Evolutionary conservation across 2,113 vertebrate genomes (phyloP).

Genomic region (Oncorhynchus kisutch): DNA sequence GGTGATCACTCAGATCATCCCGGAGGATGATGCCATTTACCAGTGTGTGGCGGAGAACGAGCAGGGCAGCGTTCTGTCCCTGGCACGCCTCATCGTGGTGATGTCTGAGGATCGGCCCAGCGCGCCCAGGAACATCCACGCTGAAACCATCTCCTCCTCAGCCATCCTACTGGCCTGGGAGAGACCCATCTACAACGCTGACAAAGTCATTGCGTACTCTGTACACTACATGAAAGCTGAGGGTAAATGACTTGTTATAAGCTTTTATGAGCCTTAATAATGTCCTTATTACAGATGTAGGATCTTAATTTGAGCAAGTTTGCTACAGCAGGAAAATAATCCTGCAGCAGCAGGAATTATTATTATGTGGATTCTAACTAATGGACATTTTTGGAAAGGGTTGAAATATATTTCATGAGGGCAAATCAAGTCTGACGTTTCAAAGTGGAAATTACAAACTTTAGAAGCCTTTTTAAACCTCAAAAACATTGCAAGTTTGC

Average conservation of each 20-base stretch:
- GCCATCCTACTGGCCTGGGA: slow-evolving; percentile 97
- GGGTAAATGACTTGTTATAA: slow-evolving; percentile 73
- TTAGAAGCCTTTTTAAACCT: too few species aligned
- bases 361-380: too few species aligned
- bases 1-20: slow-evolving; percentile 98
- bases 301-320: too few species aligned
- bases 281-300: too few species aligned
- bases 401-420: too few species aligned
- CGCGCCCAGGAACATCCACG: slow-evolving; percentile 86
- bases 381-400: too few species aligned
- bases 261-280: too few species aligned
- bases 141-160: slow-evolving; percentile 95
- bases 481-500: too few species aligned
- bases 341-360: too few species aligned
- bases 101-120: slow-evolving; percentile 97
- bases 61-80: slow-evolving; percentile 84
- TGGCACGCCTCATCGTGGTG: slow-evolving; percentile 90
- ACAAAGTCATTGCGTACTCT: slow-evolving; percentile 97
- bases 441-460: too few species aligned
- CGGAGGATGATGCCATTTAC: slow-evolving; percentile 96
- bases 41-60: slow-evolving; percentile 94
- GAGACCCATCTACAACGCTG: slow-evolving; percentile 89
- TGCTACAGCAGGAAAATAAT: too few species aligned
- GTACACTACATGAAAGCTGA: slow-evolving; percentile 98
- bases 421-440: too few species aligned